Percentiles rank a stretch among this genome's conserved stretches.
Conservation (phyloP, 2,888 invertebrate species). For the Bellardia pandia region DNA sequence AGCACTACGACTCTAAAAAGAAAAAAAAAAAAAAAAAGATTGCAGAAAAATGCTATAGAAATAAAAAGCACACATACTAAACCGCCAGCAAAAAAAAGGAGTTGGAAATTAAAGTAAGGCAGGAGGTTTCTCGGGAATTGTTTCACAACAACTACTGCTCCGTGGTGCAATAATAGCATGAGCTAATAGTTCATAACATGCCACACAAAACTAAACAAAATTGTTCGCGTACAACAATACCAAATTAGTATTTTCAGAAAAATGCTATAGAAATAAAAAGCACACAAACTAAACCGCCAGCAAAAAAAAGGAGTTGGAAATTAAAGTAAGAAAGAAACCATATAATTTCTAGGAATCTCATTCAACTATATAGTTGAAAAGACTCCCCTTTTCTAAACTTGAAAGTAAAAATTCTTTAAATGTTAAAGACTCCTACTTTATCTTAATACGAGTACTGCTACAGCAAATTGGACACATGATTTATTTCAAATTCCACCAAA, state of each 20-base stretch:
- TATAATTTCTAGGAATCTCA: conserved; percentile 52
- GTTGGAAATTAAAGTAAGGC: conserved; percentile 83
- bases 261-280: too few species aligned
- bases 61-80: conserved; percentile 48
- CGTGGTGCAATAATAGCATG: conserved; percentile 57
- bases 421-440: not conserved
- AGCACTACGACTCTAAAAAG: conserved; percentile 50
- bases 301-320: too few species aligned
- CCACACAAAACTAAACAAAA: conserved; percentile 49
- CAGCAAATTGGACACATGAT: conserved; percentile 48
- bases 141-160: conserved; percentile 73
- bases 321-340: too few species aligned
- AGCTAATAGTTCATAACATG: conserved; percentile 69
- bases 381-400: not conserved
- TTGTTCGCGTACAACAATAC: conserved; percentile 28
- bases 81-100: conserved; percentile 75
- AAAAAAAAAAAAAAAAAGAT: not conserved
- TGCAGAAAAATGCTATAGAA: conserved; percentile 27
- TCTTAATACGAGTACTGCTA: not conserved
- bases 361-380: conserved; percentile 25
- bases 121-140: conserved; percentile 83
- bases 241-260: conserved; percentile 58
- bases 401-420: conserved; percentile 29
- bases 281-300: too few species aligned
- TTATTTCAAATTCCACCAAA: conserved; percentile 7